Evolutionary conservation across 2,888 invertebrate species (phyloP), one percentile per base, ranked within the genome.

Genomic region (Quadroppia sp.): DNA sequence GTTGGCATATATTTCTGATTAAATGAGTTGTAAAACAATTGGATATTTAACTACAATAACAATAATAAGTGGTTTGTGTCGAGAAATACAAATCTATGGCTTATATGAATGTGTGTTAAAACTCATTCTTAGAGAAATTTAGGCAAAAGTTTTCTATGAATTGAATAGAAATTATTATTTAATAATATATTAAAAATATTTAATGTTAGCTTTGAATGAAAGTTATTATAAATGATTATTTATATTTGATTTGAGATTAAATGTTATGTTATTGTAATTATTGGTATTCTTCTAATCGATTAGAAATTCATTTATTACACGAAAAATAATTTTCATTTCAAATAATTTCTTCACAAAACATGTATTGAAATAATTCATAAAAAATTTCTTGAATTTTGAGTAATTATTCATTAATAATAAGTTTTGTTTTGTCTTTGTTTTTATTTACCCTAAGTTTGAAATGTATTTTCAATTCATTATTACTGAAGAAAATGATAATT

Each of bases 231-330:
- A 45, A 15, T 45, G 17, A 13, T 15, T 45, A 45, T 15, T 45
- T 13, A 17, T 17, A 45, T 7, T 45, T 45, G 17, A 11, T 11
- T 15, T 45, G 17, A 45, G 15, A 11, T 45, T 45, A 45, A 36
- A 36, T 36, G 6, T 36, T 61, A n/a, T 36, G 17, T 64, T 64
- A 40, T 36, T 40, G 40, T 40, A 64, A 64, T 64, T 36, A 64
- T 23, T 20, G 64, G 20, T 64, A 64, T 36, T n/a, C n/a, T 64
- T 64, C 13, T 40, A n/a, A 40, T 64, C 64, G 64, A 64, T 64
- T 64, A 40, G n/a, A 9, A 36, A 64, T 32, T 64, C 64, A 64
- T 36, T 64, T 23, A 53, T 50, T n/a, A n/a, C n/a, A n/a, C n/a
- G n/a, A n/a, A n/a, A 50, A 20, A 4, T 45, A 45, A 15, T 53